phyloP scores from a whole-genome alignment of 2,888 invertebrate genomes.

The Caenorhabditis uteleia region DNA sequence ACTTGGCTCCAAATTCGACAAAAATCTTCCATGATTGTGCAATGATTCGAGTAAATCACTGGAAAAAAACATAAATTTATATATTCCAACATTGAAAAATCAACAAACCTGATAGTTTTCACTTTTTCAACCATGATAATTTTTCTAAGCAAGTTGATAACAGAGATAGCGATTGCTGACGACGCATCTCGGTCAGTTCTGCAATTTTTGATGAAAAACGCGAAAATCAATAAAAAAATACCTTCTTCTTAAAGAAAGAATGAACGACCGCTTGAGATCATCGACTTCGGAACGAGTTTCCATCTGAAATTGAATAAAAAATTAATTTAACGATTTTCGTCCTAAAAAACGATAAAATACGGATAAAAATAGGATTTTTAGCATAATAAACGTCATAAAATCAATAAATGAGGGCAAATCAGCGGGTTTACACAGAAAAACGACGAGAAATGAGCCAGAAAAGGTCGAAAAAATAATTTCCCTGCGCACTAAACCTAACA shows the following conservation, averaged over 20 bases:
- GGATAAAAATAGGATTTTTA: background rate
- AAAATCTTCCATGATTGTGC: slow-evolving; percentile 36
- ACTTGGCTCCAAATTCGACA: slow-evolving; percentile 34
- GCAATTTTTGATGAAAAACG: background rate
- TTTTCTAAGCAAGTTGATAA: slow-evolving; percentile 38
- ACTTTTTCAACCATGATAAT: slow-evolving; percentile 44
- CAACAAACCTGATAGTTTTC: slow-evolving; percentile 43
- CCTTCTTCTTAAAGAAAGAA: slow-evolving; percentile 18
- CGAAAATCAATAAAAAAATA: slow-evolving; percentile 3
- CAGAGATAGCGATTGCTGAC: slow-evolving; percentile 26
- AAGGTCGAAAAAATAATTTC: too few species aligned
- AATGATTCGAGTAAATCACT: slow-evolving; percentile 26
- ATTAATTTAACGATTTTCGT: background rate
- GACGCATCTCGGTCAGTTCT: slow-evolving; percentile 38
- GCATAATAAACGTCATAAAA: background rate
- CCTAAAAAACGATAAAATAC: too few species aligned
- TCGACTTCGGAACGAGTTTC: slow-evolving; percentile 17
- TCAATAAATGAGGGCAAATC: too few species aligned
- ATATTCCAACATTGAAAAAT: background rate
- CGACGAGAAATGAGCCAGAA: too few species aligned
- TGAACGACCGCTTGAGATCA: slow-evolving; percentile 14
- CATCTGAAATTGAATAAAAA: slow-evolving; percentile 6
- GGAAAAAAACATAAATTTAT: background rate
- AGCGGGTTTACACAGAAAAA: too few species aligned
- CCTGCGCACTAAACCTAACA: too few species aligned